Conservation (phyloP, 2,113 vertebrate species). For the Corapipo altera region DNA sequence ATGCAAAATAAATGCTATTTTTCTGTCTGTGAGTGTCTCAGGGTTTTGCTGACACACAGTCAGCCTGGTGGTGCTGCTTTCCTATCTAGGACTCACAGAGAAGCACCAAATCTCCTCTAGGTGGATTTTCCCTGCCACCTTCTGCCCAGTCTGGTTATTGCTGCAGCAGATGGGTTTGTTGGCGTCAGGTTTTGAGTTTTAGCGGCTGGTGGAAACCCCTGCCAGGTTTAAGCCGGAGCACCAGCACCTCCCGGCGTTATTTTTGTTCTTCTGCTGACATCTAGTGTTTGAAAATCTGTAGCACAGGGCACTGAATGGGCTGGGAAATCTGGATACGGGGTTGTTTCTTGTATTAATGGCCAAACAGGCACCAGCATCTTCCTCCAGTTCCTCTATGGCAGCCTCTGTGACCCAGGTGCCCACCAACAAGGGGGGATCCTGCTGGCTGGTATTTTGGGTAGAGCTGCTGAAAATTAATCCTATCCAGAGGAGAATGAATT, state of each 20-base stretch:
- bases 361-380: neutral
- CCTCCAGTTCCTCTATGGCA: neutral
- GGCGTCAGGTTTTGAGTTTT: neutral
- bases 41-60: neutral
- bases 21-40: neutral
- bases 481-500: neutral
- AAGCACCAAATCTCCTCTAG: neutral
- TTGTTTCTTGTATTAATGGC: neutral
- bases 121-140: neutral
- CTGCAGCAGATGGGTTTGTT: neutral
- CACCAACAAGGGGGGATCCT: neutral
- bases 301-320: accelerated
- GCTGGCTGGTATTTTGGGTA: neutral
- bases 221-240: neutral
- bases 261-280: slow-evolving; percentile 49
- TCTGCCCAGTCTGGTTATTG: neutral
- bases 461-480: neutral
- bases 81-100: accelerated
- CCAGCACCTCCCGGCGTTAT: accelerated
- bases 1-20: neutral
- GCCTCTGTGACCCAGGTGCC: neutral
- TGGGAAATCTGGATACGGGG: neutral
- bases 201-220: neutral
- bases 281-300: slow-evolving; percentile 18
- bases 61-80: neutral